These are phyloP conservation scores for Onthophagus sagittarius DNA, from an alignment of 2,888 invertebrate genomes.

Conservation along the genomic window DNA sequence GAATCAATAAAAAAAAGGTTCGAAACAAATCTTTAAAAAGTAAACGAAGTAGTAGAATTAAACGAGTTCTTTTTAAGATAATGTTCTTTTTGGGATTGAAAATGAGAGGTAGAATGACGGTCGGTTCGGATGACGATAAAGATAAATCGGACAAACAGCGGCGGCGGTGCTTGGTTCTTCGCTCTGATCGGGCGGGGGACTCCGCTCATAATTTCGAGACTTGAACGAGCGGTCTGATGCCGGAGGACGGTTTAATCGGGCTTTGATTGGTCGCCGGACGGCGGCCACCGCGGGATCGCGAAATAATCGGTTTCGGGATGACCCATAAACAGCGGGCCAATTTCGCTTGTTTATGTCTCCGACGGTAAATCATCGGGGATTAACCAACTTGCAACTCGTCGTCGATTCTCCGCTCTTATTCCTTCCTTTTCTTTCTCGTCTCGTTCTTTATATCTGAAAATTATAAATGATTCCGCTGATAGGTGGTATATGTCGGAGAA, in stretches of 20 bases:
- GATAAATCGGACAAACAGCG: background rate
- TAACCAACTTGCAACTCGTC: background rate
- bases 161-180: background rate
- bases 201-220: background rate
- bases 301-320: slow-evolving; percentile 9
- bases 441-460: background rate
- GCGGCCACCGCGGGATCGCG: slow-evolving; percentile 8
- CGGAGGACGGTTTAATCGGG: slow-evolving; percentile 6
- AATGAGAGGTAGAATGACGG: background rate
- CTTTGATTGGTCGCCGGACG: slow-evolving; percentile 4
- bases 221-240: slow-evolving; percentile 1
- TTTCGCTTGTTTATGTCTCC: background rate
- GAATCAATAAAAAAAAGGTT: too few species aligned
- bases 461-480: background rate
- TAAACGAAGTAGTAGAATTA: background rate
- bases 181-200: background rate
- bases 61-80: background rate
- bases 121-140: background rate
- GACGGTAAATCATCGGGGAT: background rate
- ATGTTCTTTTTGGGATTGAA: background rate
- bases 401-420: too few species aligned
- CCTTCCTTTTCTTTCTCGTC: background rate
- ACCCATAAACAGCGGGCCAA: slow-evolving; percentile 1
- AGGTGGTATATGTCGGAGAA: background rate
- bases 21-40: background rate